Evolutionary conservation across 2,888 invertebrate species (phyloP).

Genomic region (Homarus gammarus): DNA sequence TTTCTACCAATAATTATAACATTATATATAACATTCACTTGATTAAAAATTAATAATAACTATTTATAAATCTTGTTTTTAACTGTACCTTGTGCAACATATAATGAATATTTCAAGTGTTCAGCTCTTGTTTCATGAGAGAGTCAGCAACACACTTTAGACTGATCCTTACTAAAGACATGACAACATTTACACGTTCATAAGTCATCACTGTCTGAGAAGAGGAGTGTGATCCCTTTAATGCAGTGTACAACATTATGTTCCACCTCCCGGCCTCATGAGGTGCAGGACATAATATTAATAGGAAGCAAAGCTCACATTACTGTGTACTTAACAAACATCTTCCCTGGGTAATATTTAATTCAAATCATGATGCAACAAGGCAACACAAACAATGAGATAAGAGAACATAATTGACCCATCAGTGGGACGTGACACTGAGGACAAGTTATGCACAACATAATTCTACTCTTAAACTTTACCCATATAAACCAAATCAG

Average conservation of each 20-base stretch:
- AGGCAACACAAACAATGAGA: not conserved
- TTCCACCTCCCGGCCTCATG: not conserved
- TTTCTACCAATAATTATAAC: no score
- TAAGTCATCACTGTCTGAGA: not conserved
- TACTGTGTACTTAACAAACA: not conserved
- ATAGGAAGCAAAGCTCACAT: not conserved
- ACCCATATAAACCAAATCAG: not conserved
- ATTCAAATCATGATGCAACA: conserved; percentile 6
- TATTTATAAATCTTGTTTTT: no score
- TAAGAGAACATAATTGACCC: no score
- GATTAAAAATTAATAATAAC: no score
- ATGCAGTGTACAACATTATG: not conserved
- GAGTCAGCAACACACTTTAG: no score
- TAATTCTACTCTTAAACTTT: not conserved
- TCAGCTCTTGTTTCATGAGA: no score
- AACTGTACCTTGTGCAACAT: no score
- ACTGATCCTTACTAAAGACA: not conserved
- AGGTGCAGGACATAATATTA: not conserved
- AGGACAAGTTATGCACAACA: no score
- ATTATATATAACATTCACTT: no score
- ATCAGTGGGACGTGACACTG: no score
- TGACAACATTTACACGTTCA: not conserved
- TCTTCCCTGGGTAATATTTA: not conserved
- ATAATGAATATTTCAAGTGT: no score
- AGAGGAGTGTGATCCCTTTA: not conserved